phyloP scores from a whole-genome alignment of 1,140 invertebrate genomes.

The Drosophila busckii region DNA sequence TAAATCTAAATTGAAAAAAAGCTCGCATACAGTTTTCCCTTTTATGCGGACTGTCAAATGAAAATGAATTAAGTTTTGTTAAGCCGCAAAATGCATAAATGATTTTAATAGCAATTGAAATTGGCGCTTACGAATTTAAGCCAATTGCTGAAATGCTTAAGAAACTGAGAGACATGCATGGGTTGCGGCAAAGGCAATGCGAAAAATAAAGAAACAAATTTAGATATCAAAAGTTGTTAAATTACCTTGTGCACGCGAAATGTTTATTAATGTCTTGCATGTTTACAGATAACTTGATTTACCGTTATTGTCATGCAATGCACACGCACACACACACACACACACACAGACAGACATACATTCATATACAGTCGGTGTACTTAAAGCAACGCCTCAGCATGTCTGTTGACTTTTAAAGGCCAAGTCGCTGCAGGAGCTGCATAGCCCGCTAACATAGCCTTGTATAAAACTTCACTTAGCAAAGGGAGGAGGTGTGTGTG shows the following conservation, averaged over 20 bases:
- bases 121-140: too few relatives aligned
- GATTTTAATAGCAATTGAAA: too few relatives aligned
- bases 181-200: conserved; percentile 15
- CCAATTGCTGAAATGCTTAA: too few relatives aligned
- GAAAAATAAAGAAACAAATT: conserved; percentile 61
- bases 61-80: too few relatives aligned
- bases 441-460: too few relatives aligned
- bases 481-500: too few relatives aligned
- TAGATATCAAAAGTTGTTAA: conserved; percentile 78
- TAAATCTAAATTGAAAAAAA: too few relatives aligned
- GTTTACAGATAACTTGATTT: conserved; percentile 77
- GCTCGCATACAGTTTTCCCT: too few relatives aligned
- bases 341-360: conserved; percentile 7
- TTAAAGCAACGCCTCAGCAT: conserved; percentile 44
- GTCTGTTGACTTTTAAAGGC: conserved; percentile 70
- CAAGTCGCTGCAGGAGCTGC: conserved; percentile 41
- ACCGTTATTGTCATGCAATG: conserved; percentile 74
- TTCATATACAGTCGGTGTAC: conserved; percentile 37
- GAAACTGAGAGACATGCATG: conserved; percentile 21
- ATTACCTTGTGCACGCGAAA: conserved; percentile 76
- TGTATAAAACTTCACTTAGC: too few relatives aligned
- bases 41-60: too few relatives aligned
- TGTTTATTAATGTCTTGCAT: conserved; percentile 77
- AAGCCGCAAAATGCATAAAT: too few relatives aligned
- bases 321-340: conserved; percentile 44